Evolutionary conservation across 2,113 vertebrate species (phyloP).

Genomic region (Myocastor coypus): DNA sequence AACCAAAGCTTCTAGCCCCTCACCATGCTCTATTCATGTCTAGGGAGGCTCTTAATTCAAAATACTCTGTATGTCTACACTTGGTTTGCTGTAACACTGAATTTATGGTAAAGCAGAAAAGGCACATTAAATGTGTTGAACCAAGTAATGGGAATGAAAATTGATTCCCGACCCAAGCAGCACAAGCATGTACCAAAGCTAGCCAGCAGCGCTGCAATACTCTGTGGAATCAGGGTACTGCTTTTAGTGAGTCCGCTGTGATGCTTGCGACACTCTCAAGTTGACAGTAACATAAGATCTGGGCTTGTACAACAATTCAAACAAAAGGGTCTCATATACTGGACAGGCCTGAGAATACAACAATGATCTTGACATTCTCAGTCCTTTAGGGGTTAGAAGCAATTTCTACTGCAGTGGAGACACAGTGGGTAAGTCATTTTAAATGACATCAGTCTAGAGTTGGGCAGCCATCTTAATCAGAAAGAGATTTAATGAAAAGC

Average conservation of each 20-base stretch:
- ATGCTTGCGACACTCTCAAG: not conserved
- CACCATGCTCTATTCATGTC: not conserved
- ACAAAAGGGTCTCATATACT: slow-evolving; percentile 62
- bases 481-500: slow-evolving; percentile 88
- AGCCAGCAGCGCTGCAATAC: not conserved
- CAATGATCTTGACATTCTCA: slow-evolving; percentile 68
- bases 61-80: not conserved
- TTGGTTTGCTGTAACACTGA: not conserved
- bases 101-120: slow-evolving; percentile 31
- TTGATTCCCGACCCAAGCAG: slow-evolving; percentile 37
- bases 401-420: slow-evolving; percentile 82
- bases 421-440: slow-evolving; percentile 84
- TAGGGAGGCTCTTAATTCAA: not conserved
- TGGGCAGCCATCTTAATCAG: slow-evolving; percentile 86
- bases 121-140: not conserved
- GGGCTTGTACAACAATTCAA: not conserved
- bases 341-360: not conserved
- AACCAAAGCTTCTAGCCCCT: not conserved
- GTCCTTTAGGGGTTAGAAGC: slow-evolving; percentile 76
- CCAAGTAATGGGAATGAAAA: slow-evolving; percentile 38
- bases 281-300: slow-evolving; percentile 43
- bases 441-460: slow-evolving; percentile 84
- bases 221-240: not conserved
- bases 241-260: not conserved
- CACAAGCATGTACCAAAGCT: slow-evolving; percentile 3